phyloP scores from a whole-genome alignment of 2,888 invertebrate species.

The Troilus luridus region DNA sequence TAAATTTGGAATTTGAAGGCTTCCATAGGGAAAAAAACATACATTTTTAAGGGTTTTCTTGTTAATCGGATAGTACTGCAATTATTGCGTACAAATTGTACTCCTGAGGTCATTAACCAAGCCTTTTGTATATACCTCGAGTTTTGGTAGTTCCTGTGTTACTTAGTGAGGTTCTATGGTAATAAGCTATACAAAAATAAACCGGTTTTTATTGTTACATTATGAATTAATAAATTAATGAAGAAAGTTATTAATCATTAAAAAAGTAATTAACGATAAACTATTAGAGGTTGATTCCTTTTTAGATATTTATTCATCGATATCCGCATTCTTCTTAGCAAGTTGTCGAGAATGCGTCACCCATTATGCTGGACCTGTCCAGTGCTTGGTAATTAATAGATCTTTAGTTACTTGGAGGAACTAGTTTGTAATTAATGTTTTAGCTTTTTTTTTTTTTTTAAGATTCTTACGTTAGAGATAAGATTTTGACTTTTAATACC shows the following conservation, averaged over 20 bases:
- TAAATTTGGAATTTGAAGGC: too few relatives aligned
- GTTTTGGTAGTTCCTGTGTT: background rate
- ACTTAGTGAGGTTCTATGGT: background rate
- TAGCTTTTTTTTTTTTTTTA: background rate
- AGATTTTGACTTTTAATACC: background rate
- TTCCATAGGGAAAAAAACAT: too few relatives aligned
- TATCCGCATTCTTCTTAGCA: background rate
- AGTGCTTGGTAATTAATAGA: background rate
- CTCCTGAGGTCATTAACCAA: too few relatives aligned
- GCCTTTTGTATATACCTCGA: too few relatives aligned
- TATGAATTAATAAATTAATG: too few relatives aligned
- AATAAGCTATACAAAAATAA: too few relatives aligned
- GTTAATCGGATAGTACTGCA: too few relatives aligned
- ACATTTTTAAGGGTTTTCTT: too few relatives aligned
- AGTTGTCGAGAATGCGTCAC: constrained; percentile 11
- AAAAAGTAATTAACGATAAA: background rate
- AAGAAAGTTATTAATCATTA: background rate
- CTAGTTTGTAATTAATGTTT: constrained; percentile 14
- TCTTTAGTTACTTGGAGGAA: background rate
- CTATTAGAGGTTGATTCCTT: background rate
- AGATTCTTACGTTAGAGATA: background rate
- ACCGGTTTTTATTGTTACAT: too few relatives aligned
- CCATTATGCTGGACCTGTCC: background rate
- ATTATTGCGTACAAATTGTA: too few relatives aligned
- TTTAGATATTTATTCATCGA: background rate